Evolutionary conservation across 1,140 invertebrate genomes (phyloP), one percentile per base, ranked within the genome.

Genomic region (Eumeta japonica): DNA sequence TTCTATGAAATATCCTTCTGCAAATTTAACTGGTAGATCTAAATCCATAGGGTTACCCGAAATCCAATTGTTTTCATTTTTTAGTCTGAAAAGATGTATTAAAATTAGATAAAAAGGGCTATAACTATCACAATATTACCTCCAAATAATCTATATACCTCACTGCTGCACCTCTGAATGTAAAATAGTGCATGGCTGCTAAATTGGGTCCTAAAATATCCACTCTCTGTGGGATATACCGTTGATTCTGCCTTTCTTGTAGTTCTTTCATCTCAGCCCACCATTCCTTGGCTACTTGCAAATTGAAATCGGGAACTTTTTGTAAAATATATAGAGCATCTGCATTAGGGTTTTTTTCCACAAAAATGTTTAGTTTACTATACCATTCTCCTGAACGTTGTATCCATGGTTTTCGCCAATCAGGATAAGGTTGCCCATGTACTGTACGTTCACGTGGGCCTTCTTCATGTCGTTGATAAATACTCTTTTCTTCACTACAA

Each of bases 101-200:
- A n/a, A 30, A 30, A 30, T n/a, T n/a, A n/a, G n/a, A n/a, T n/a
- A n/a, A n/a, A n/a, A n/a, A n/a, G n/a, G n/a, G n/a, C n/a, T 27
- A 27, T 27, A 9, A 27, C n/a, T 9, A 27, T 27, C 9, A 9
- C 24, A 9, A 27, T 27, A n/a, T 27, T 27, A 9, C 7, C 24
- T 27, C 9, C 24, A 27, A 27, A 27, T 27, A 9, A n/a, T n/a
- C n/a, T 36, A 46, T 28, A 45, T 46, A 76, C 74, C 56, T 75
- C 10, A 77, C 58, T 16, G 53, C 37, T 20, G 50, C 53, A 13
- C 57, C 44, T 11, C 73, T 52, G 50, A 59, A 65, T 9, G 50
- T 49, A 39, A 76, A 67, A 46, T 71, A 76, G 41, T 72, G 66
- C 12, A 67, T 41, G 13, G 68, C 68, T 28, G 56, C 70, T 35